phyloP scores from a whole-genome alignment of 1,140 invertebrate genomes.

The Cyrtorhinus lividipennis region DNA sequence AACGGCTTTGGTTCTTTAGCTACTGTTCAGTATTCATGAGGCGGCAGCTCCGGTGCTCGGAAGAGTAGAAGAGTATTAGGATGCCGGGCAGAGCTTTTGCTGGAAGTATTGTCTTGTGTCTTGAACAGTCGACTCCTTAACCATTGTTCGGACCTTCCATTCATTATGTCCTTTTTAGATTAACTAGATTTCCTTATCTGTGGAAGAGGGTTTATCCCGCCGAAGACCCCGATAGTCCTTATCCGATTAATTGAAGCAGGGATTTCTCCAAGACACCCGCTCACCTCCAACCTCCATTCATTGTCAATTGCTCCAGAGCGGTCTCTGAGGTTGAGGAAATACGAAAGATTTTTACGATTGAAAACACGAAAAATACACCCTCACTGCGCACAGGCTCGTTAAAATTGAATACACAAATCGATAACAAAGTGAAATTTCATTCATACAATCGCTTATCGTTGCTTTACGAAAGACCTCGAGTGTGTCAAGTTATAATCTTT shows the following conservation, averaged over 20 bases:
- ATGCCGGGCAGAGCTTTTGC: neutral
- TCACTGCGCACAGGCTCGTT: no score
- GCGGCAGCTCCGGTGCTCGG: neutral
- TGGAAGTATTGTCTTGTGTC: conserved; percentile 9
- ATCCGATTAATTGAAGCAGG: conserved; percentile 2
- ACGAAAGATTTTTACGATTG: no score
- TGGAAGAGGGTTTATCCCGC: neutral
- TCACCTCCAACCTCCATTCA: no score
- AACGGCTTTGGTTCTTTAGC: neutral
- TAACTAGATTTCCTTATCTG: conserved; percentile 17
- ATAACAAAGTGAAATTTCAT: no score
- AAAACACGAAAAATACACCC: no score
- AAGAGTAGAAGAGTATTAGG: neutral
- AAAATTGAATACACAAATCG: no score
- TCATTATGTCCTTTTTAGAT: conserved; percentile 17
- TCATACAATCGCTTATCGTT: no score
- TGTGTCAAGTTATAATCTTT: no score
- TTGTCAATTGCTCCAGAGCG: no score
- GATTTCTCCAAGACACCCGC: neutral
- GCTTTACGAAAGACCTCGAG: no score
- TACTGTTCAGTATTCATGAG: neutral
- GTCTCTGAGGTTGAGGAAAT: no score
- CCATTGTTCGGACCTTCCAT: conserved; percentile 12
- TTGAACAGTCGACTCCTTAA: conserved; percentile 6
- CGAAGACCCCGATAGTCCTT: neutral